Evolutionary conservation across 1,140 invertebrate species (phyloP).

Genomic region (Euura lappo): DNA sequence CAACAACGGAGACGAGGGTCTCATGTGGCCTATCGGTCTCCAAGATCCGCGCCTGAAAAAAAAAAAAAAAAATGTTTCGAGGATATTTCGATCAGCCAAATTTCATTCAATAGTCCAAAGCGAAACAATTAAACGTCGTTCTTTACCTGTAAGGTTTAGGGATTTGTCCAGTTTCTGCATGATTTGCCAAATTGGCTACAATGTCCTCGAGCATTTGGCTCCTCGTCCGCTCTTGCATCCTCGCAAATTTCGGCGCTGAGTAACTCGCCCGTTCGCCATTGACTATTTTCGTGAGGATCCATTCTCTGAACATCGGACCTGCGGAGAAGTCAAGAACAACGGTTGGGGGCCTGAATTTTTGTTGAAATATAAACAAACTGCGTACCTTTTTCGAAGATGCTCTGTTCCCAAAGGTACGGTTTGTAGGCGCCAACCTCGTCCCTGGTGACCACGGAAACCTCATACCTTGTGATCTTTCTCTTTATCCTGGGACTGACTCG

Average conservation of each 20-base stretch:
- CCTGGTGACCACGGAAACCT: conserved; percentile 92
- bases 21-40: conserved; percentile 94
- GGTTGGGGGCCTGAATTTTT: background rate
- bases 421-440: conserved; percentile 98
- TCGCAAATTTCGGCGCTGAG: conserved; percentile 94
- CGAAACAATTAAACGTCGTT: background rate
- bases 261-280: conserved; percentile 97
- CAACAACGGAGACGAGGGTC: conserved; percentile 88
- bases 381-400: conserved; percentile 88
- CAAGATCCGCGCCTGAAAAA: conserved; percentile 78
- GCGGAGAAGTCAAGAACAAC: background rate
- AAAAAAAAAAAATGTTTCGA: conserved; percentile 16
- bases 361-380: conserved; percentile 13
- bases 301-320: conserved; percentile 81
- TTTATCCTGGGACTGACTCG: conserved; percentile 85
- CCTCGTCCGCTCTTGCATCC: conserved; percentile 91
- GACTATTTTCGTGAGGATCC: conserved; percentile 96
- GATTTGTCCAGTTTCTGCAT: conserved; percentile 93
- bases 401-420: conserved; percentile 93
- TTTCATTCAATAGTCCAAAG: conserved; percentile 14
- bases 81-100: background rate
- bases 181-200: conserved; percentile 91
- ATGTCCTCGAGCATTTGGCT: conserved; percentile 94
- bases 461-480: conserved; percentile 83
- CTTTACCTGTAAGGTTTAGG: conserved; percentile 89